Percentiles rank a stretch among this genome's conserved stretches.
phyloP scores from a whole-genome alignment of 2,888 invertebrate genomes.

The Lochmaea capreae region DNA sequence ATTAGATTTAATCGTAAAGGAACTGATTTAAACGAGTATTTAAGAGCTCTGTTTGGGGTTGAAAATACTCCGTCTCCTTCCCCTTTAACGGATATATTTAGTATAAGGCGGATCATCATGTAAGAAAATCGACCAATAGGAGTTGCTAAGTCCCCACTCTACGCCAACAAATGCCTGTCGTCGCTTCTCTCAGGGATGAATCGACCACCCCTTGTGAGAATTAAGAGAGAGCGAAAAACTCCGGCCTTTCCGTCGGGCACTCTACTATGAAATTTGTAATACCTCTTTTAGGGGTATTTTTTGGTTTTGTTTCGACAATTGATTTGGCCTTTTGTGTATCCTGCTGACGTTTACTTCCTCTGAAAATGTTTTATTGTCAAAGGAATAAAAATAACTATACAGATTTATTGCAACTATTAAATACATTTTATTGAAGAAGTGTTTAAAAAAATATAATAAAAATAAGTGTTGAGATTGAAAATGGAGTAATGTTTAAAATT shows the following conservation, averaged over 20 bases:
- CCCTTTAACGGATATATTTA: conserved; percentile 9
- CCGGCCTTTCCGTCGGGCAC: conserved; percentile 35
- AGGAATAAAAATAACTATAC: background rate
- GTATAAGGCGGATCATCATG: conserved; percentile 52
- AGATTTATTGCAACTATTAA: background rate
- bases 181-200: conserved; percentile 49
- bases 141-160: conserved; percentile 51
- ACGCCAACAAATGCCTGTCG: conserved; percentile 46
- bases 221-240: conserved; percentile 33
- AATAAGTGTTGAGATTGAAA: too few relatives aligned
- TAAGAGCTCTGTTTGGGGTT: conserved; percentile 52
- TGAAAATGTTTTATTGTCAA: conserved; percentile 5
- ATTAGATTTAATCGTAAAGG: conserved; percentile 60
- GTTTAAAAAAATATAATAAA: too few relatives aligned
- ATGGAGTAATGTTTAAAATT: too few relatives aligned
- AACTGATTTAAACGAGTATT: conserved; percentile 55
- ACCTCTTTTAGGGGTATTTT: conserved; percentile 35
- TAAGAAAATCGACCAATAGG: conserved; percentile 58
- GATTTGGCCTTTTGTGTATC: conserved; percentile 31
- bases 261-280: conserved; percentile 38
- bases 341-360: conserved; percentile 13
- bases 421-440: too few relatives aligned
- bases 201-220: conserved; percentile 49
- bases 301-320: conserved; percentile 35
- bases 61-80: conserved; percentile 46